A percentile compares a stretch with the other conserved stretches of the same genome.
phyloP scores from a whole-genome alignment of 2,888 invertebrate genomes.

The Eupithecia inturbata region DNA sequence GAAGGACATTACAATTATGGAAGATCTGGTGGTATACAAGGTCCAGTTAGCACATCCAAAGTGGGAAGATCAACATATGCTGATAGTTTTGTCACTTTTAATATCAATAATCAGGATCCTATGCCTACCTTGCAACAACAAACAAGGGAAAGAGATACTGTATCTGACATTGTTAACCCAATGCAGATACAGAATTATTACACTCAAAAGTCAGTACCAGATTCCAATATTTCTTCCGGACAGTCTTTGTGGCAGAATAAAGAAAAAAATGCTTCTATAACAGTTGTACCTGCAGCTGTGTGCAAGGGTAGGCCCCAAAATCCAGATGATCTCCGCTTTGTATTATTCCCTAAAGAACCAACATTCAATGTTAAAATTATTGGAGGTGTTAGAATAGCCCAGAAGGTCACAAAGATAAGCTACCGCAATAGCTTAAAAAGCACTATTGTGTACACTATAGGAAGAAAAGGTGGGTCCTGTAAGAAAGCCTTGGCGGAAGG shows the following conservation, averaged over 20 bases:
- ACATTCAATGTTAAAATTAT: slow-evolving; percentile 4
- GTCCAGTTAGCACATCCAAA: slow-evolving; percentile 7
- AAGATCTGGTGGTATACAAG: slow-evolving; percentile 6
- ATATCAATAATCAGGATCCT: not conserved
- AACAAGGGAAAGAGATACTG: not conserved
- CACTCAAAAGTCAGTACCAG: not conserved
- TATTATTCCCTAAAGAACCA: slow-evolving; percentile 2
- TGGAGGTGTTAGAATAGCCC: not conserved
- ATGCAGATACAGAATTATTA: not conserved
- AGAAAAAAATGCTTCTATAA: not conserved
- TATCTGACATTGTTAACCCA: not conserved
- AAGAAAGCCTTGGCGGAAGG: not conserved
- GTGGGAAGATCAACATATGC: not conserved
- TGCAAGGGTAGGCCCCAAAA: not conserved
- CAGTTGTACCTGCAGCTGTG: not conserved
- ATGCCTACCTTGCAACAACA: not conserved
- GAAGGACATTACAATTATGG: not conserved
- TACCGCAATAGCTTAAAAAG: not conserved
- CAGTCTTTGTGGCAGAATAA: slow-evolving; percentile 5
- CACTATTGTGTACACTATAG: not conserved
- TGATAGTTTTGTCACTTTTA: not conserved
- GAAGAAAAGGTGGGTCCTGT: slow-evolving; percentile 6
- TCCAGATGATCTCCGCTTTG: not conserved
- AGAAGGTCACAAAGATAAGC: slow-evolving; percentile 5
- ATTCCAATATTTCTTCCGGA: not conserved